Evolutionary conservation across 1,140 invertebrate species (phyloP), one percentile per base, ranked within the genome.

Genomic region (Ditylenchus dipsaci): DNA sequence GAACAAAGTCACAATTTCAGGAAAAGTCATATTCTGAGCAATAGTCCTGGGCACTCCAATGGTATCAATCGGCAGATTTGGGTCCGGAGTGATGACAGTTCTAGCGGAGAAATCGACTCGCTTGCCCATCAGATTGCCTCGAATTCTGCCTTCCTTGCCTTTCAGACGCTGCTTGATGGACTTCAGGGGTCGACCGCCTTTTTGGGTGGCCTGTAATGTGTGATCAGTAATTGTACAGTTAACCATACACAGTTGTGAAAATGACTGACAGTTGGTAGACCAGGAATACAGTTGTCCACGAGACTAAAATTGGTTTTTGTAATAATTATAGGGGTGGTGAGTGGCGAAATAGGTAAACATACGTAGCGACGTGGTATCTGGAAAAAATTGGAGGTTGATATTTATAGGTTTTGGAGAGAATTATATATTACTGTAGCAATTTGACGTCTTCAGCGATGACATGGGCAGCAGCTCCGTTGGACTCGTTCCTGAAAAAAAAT

Each of bases 121-220:
- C 84, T 99, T 99, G 67, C 96, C 96, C 95, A 99, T 99, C 74
- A 99, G 87, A 83, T 99, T 99, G 78, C 95, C 95, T 85, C 96
- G 87, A 78, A 99, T 97, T 78, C 96, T 87, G 0, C 96, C 96
- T 89, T 98, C 95, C 84, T 99, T 99, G 33, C 88, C 87, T 77
- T 89, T 89, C 38, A 89, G 77, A 43, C 88, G 79, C 69, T 87
- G 86, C 85, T 98, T 98, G 19, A 99, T 89, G 0, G 96, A 94
- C 86, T 99, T 99, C 0, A 99, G 84, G 0, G 96, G 96, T 83
- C 97, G 90, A 0, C 96, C 96, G 0, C 94, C 96, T 84, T 99
- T 99, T 84, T 99, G 96, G 88, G 95, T 93, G 5, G 96, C 95
- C 84, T 87, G 70, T 26, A 78, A 30, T 38, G 56, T 11, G n/a